A percentile compares a stretch with the other conserved stretches of the same genome.
Evolutionary conservation across 2,113 vertebrate species (phyloP).

Genomic region (Tachycineta bicolor): DNA sequence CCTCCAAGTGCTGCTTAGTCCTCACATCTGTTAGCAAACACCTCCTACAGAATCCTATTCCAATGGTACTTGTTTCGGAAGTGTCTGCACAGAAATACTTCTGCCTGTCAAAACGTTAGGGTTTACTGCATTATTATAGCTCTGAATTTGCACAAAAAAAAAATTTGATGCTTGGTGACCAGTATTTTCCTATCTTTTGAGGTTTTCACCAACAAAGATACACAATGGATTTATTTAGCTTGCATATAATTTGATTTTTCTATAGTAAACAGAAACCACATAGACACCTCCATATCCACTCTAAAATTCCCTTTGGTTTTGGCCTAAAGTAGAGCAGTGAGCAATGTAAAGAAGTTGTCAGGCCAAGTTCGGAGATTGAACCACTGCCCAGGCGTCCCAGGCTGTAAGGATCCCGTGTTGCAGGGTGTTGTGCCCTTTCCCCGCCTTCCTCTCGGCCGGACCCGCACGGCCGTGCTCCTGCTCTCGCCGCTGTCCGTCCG

Average conservation of each 20-base stretch:
- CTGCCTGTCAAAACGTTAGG: neutral
- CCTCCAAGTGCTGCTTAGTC: neutral
- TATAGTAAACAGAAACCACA: neutral
- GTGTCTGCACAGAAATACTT: neutral
- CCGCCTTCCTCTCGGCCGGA: neutral
- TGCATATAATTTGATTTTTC: neutral
- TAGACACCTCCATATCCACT: neutral
- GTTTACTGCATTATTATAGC: neutral
- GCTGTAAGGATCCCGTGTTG: neutral
- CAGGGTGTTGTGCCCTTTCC: neutral
- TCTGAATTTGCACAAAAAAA: neutral
- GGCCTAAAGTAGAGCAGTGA: neutral
- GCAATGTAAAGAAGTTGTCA: neutral
- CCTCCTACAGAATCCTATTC: neutral
- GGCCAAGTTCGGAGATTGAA: fast-evolving
- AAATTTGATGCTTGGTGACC: neutral
- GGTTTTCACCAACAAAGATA: neutral
- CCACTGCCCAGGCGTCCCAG: neutral
- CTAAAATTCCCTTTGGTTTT: neutral
- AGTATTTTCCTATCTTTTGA: neutral
- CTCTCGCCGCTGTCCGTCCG: neutral
- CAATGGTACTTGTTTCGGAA: neutral
- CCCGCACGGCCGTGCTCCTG: neutral
- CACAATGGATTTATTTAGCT: neutral
- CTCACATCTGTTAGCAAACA: neutral